Evolutionary conservation across 2,888 invertebrate genomes (phyloP).

Genomic region (Zygaena filipendulae): DNA sequence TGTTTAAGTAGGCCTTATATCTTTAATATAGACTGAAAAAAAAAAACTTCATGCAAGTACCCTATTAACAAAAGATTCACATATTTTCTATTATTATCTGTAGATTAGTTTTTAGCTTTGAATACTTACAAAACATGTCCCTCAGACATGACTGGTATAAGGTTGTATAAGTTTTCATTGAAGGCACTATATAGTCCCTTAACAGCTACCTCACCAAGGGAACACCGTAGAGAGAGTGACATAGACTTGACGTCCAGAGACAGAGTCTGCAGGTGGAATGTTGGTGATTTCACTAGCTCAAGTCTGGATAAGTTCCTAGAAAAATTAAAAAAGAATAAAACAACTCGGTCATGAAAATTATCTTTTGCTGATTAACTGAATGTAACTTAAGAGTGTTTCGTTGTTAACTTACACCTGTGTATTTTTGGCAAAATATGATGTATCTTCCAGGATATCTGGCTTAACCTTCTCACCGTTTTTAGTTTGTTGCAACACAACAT

Average conservation of each 20-base stretch:
- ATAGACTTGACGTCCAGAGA: slow-evolving; percentile 53
- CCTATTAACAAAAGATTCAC: too few relatives aligned
- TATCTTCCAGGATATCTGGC: slow-evolving; percentile 57
- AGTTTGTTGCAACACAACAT: slow-evolving; percentile 63
- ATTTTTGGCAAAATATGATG: slow-evolving; percentile 64
- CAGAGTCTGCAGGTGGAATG: slow-evolving; percentile 50
- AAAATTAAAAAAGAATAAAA: too few relatives aligned
- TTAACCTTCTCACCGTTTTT: slow-evolving; percentile 56
- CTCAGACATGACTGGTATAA: slow-evolving; percentile 56
- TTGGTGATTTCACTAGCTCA: slow-evolving; percentile 46
- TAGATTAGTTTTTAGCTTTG: too few relatives aligned
- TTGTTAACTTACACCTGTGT: slow-evolving; percentile 63
- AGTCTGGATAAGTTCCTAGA: slow-evolving; percentile 49
- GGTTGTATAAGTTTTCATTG: slow-evolving; percentile 57
- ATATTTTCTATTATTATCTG: too few relatives aligned
- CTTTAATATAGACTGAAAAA: too few relatives aligned
- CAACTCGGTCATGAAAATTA: too few relatives aligned
- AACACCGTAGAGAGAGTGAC: slow-evolving; percentile 41
- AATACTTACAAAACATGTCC: slow-evolving; percentile 60
- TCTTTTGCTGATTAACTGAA: neutral
- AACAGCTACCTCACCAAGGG: slow-evolving; percentile 53
- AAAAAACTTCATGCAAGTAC: too few relatives aligned
- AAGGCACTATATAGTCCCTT: slow-evolving; percentile 56
- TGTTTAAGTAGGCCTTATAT: too few relatives aligned
- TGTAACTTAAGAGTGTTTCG: neutral